A percentile compares a stretch with the other conserved stretches of the same genome.
Conservation (phyloP, 2,113 vertebrate genomes). For the Limanda limanda region DNA sequence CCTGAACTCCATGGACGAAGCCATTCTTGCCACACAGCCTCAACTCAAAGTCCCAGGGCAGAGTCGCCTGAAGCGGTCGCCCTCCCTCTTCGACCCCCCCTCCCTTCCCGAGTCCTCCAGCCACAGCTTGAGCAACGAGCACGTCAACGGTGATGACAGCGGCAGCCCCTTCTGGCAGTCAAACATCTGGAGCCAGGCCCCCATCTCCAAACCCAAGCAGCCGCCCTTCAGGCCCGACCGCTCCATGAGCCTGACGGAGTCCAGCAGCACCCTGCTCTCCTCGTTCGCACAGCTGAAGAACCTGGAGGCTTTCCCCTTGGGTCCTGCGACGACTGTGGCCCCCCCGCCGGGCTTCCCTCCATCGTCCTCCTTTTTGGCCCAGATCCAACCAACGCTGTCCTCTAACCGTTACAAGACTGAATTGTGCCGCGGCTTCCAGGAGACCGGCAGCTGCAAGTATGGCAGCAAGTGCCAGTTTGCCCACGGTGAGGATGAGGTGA, state of each 20-base stretch:
- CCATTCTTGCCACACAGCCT: constrained; percentile 43
- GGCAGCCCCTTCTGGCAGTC: constrained; percentile 69
- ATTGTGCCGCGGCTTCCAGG: constrained; percentile 85
- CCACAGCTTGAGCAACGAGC: constrained; percentile 70
- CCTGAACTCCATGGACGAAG: constrained; percentile 65
- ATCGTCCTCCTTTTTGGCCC: constrained; percentile 51
- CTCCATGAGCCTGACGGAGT: constrained; percentile 85
- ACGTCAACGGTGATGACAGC: constrained; percentile 60
- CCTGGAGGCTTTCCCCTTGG: constrained; percentile 69
- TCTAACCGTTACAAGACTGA: constrained; percentile 87
- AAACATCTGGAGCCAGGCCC: constrained; percentile 79
- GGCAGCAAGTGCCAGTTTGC: constrained; percentile 90
- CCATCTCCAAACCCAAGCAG: constrained; percentile 58
- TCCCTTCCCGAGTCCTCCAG: constrained; percentile 55
- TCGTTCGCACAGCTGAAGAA: constrained; percentile 67
- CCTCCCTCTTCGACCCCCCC: constrained; percentile 68
- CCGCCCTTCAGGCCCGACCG: constrained; percentile 79
- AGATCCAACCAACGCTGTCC: constrained; percentile 68
- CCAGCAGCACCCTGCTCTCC: constrained; percentile 68
- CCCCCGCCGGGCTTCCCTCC: constrained; percentile 86
- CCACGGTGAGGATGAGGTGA: constrained; percentile 87
- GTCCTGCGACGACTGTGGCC: constrained; percentile 76
- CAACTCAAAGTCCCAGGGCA: constrained; percentile 60
- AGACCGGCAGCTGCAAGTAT: constrained; percentile 85
- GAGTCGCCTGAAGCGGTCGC: constrained; percentile 59